Base-by-base conservation (phyloP, 1,140 invertebrate species). In the Patella vulgata region DNA sequence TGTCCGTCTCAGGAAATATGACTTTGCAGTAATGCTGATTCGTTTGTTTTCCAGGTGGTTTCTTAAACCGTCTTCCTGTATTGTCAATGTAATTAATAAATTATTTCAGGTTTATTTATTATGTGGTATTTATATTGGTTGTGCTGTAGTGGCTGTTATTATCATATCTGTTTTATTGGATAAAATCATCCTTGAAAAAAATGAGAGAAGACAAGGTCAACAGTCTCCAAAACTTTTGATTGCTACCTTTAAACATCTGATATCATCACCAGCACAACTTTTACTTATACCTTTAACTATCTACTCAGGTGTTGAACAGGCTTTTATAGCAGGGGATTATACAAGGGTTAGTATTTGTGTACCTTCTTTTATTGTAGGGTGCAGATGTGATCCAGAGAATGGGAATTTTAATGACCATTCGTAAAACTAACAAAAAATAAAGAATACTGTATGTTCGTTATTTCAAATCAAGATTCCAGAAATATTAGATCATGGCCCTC, bases 261-360 rank as follows among this genome's bases (percentile, higher is more conserved):
- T 92, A 84, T 59, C 62, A 27, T 71, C 77, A 31, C 94, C 94
- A 78, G 79, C 84, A 30, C 95, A 97, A 76, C 90, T 96, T 70
- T 86, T 98, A 3, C 88, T 99, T 9, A 96, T 98, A 71, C 95
- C 96, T 0, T 90, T 99, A 59, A 98, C 96, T 0, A 85, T 98
- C 36, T 99, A 94, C 90, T 97, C 96, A 73, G 96, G 96, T 47
- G 92, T 98, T 88, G 96, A 98, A 82, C 96, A 99, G 82, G 95
- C 94, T 0, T 98, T 97, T 85, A 93, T 97, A 60, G 91, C 92
- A 14, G 94, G 94, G 44, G 94, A 98, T 73, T 98, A 93, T 79
- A 97, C 95, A 6, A 93, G 93, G 87, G 92, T 94, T 66, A 43
- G 57, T 54, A 40, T 17, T 14, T 25, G 21, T n/a, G n/a, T n/a